Evolutionary conservation across 2,888 invertebrate species (phyloP).

Genomic region (Lepidonotus clava): DNA sequence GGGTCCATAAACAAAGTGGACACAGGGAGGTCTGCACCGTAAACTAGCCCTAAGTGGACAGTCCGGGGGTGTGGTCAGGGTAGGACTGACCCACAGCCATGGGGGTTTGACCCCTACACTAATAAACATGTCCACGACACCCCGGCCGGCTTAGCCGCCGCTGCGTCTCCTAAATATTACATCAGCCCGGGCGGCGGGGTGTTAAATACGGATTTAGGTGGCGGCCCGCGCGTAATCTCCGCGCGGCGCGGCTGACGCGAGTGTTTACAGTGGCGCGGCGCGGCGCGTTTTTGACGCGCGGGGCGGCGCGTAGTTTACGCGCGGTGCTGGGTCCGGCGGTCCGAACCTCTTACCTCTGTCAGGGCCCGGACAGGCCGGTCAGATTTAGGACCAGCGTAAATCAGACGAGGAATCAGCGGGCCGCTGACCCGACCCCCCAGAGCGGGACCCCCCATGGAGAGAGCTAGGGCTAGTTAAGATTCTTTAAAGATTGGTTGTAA

Average conservation of each 20-base stretch:
- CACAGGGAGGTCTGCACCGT: too few species aligned
- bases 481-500: too few species aligned
- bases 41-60: not conserved
- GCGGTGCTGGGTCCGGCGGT: not conserved
- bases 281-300: not conserved
- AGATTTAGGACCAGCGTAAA: conserved; percentile 33
- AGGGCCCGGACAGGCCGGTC: not conserved
- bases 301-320: not conserved
- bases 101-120: conserved; percentile 14
- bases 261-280: conserved; percentile 31
- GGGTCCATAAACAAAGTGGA: too few species aligned
- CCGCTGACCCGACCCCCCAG: too few species aligned
- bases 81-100: too few species aligned
- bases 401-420: conserved; percentile 12
- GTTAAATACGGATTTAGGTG: too few species aligned
- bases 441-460: conserved; percentile 16
- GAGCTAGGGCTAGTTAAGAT: too few species aligned
- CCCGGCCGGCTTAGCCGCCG: not conserved
- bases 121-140: conserved; percentile 12
- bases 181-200: too few species aligned
- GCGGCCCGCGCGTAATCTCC: conserved; percentile 9
- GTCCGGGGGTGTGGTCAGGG: not conserved
- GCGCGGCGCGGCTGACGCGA: conserved; percentile 19
- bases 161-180: too few species aligned
- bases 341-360: not conserved